Evolutionary conservation across 35 echinoderm and acorn worm species (phyloP), one percentile per base, ranked within the genome.

Genomic region (Amphiura filiformis): DNA sequence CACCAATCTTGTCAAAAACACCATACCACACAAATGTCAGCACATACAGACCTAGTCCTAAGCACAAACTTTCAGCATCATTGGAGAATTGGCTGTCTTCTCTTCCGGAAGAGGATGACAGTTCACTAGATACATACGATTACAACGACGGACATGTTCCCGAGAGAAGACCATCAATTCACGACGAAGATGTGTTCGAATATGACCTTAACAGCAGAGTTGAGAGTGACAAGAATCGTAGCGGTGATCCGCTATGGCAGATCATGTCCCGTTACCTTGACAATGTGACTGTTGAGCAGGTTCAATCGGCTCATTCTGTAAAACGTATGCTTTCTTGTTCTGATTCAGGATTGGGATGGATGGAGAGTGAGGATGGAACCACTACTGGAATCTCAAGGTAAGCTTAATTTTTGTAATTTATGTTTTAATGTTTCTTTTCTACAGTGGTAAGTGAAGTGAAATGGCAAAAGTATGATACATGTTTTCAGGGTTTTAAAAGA

Each of bases 321-420:
- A 70, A 70, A 30, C 61, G 61, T n/a, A 70, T 70, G 61, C 26
- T 70, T 70, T 70, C 61, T 15, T 11, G 1, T 11, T 13, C 61
- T 70, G 61, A 70, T 70, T 70, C 61, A 70, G 61, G 61, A 5
- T 15, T 70, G 61, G 61, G 61, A 11, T 15, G 9, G 61, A 70
- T 70, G 61, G 61, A 70, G 26, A 70, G 61, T 30, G 61, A 70
- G 26, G 61, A 70, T 52, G 61, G 61, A 70, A 70, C 61, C 9
- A 70, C 61, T 23, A 70, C 61, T 70, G 61, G 61, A 52, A 70
- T 70, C 61, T 70, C 61, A 70, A 70, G 44, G 61, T 70, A 70
- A 70, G 61, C 9, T 9, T 47, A 17, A 47, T 47, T 47, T 9
- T 47, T 4, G 41, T 47, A 9, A n/a, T n/a, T n/a, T n/a, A n/a